Evolutionary conservation across 37 sponge, comb jelly and placozoan species (phyloP).

Genomic region (Lycopodina hypogea): DNA sequence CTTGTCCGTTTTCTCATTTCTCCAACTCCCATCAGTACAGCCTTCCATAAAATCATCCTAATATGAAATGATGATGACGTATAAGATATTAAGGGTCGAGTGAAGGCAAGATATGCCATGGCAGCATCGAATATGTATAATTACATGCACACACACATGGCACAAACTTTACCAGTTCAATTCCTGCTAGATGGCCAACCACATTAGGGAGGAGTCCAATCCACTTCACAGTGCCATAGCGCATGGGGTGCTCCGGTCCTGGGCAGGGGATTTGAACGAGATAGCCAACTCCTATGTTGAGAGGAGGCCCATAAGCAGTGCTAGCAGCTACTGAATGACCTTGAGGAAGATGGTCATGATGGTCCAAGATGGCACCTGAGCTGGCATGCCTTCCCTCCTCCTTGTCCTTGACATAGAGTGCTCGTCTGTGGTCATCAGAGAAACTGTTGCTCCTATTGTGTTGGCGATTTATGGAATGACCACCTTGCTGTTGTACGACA

Average conservation of each 20-base stretch:
- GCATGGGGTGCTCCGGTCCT: not conserved
- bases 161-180: slow-evolving; percentile 63
- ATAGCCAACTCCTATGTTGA: slow-evolving; percentile 8
- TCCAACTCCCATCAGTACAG: slow-evolving; percentile 58
- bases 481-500: no score
- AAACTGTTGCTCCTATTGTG: no score
- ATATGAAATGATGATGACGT: no score
- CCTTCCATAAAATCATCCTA: slow-evolving; percentile 64
- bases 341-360: not conserved
- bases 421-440: no score
- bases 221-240: slow-evolving; percentile 59
- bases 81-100: no score
- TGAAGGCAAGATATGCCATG: no score
- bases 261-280: not conserved
- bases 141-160: no score
- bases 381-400: no score
- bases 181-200: slow-evolving; percentile 45
- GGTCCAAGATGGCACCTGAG: not conserved
- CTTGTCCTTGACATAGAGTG: no score
- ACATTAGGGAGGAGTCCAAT: slow-evolving; percentile 42
- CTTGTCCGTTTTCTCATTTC: not conserved
- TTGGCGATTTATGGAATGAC: no score
- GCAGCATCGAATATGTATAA: no score
- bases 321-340: not conserved
- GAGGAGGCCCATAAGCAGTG: not conserved